These are phyloP conservation scores for Psephotus haematonotus DNA, from an alignment of 2,113 vertebrate genomes.

Conservation along the genomic window DNA sequence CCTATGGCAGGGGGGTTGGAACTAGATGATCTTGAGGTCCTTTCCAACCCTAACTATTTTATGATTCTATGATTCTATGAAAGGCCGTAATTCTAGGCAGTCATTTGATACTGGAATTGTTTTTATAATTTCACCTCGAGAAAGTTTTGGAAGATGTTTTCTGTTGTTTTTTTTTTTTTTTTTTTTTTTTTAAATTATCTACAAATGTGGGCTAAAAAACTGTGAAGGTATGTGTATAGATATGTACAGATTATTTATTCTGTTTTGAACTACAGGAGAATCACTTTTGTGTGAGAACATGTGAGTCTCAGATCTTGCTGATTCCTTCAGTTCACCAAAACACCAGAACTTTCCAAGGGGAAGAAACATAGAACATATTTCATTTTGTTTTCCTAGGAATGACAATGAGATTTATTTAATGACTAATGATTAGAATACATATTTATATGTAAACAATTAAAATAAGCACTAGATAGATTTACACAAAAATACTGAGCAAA, in stretches of 20 bases:
- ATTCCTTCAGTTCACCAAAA: background rate
- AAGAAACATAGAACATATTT: background rate
- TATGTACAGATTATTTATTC: background rate
- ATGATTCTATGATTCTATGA: no score
- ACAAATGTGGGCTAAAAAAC: background rate
- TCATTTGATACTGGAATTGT: background rate
- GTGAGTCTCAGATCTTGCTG: background rate
- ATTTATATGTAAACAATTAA: background rate
- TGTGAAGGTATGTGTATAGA: background rate
- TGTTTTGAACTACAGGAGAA: background rate
- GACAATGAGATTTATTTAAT: background rate
- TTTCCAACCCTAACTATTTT: no score
- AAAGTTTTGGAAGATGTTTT: background rate
- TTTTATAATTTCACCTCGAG: background rate
- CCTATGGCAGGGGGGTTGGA: no score
- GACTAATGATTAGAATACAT: background rate
- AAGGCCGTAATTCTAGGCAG: background rate
- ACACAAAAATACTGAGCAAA: background rate
- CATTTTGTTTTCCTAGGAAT: background rate
- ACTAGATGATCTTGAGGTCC: no score
- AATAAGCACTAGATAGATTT: background rate
- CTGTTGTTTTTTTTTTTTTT: background rate
- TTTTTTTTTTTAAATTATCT: no score
- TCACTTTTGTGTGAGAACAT: background rate
- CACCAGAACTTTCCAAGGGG: background rate